These are phyloP conservation scores for Poeciliopsis retropinna DNA, from an alignment of 2,113 vertebrate species.

Conservation along the genomic window DNA sequence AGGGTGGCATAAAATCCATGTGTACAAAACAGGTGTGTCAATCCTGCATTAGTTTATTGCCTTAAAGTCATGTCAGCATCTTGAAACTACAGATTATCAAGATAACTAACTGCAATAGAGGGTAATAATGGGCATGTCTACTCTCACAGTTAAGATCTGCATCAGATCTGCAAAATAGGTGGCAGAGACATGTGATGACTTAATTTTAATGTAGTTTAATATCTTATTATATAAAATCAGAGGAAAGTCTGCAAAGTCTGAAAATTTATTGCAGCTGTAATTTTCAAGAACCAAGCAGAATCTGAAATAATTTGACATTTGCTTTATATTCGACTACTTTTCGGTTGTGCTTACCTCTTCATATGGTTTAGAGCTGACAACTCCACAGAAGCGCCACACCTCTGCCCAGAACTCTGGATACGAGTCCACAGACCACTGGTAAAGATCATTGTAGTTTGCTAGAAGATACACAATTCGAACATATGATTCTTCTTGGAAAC, in stretches of 20 bases:
- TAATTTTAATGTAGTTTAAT: no score
- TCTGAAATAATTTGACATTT: not conserved
- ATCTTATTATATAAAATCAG: no score
- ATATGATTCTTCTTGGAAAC: not conserved
- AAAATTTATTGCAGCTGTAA: no score
- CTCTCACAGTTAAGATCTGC: not conserved
- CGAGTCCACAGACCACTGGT: slow-evolving; percentile 92
- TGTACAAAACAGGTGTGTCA: slow-evolving; percentile 40
- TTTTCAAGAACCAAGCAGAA: not conserved
- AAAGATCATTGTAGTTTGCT: slow-evolving; percentile 91
- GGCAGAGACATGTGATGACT: no score
- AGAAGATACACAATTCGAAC: slow-evolving; percentile 8
- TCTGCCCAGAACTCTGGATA: slow-evolving; percentile 93
- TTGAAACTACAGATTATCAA: slow-evolving; percentile 10
- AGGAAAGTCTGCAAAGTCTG: no score
- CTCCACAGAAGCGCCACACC: slow-evolving; percentile 91
- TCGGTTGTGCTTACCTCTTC: slow-evolving; percentile 84
- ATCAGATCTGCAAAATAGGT: no score
- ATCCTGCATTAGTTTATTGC: not conserved
- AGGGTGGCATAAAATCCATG: slow-evolving; percentile 7
- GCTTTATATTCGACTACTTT: not conserved
- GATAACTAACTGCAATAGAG: not conserved
- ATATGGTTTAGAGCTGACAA: slow-evolving; percentile 85
- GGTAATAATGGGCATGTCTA: no score
- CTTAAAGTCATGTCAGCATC: slow-evolving; percentile 13